Conservation (phyloP, 53 echinoderm and acorn worm species). For the Holothuria scabra region DNA sequence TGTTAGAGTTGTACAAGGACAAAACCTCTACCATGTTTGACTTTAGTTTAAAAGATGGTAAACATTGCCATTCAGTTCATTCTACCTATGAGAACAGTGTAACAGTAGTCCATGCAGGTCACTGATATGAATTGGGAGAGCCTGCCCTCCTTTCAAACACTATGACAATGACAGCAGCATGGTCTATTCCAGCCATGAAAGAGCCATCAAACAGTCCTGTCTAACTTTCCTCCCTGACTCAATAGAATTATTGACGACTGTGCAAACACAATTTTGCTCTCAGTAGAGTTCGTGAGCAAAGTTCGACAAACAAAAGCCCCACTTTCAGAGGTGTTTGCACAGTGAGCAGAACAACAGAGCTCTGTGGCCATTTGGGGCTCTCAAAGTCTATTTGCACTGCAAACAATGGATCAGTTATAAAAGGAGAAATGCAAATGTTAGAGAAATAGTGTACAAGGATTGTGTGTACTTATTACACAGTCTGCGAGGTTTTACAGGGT, state of each 20-base stretch:
- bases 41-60: too few species aligned
- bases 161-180: not conserved
- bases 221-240: constrained; percentile 31
- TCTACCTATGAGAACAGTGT: too few species aligned
- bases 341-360: constrained; percentile 52
- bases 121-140: too few species aligned
- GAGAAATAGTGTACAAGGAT: constrained; percentile 48
- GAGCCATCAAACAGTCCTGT: constrained; percentile 43
- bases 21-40: too few species aligned
- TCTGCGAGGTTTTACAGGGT: constrained; percentile 26
- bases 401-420: constrained; percentile 52
- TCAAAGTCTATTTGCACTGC: constrained; percentile 47
- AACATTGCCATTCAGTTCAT: too few species aligned
- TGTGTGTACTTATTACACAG: constrained; percentile 46
- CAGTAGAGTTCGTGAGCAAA: constrained; percentile 42
- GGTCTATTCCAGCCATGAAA: constrained; percentile 33
- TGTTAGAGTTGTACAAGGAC: too few species aligned
- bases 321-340: constrained; percentile 42
- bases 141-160: not conserved
- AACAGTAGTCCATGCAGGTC: too few species aligned
- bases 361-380: constrained; percentile 48
- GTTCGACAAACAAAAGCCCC: constrained; percentile 51
- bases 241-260: constrained; percentile 40
- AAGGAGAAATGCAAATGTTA: constrained; percentile 43
- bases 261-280: constrained; percentile 45